A percentile compares a stretch with the other conserved stretches of the same genome.
Evolutionary conservation across 2,888 invertebrate genomes (phyloP).

Genomic region (Pocota personata): DNA sequence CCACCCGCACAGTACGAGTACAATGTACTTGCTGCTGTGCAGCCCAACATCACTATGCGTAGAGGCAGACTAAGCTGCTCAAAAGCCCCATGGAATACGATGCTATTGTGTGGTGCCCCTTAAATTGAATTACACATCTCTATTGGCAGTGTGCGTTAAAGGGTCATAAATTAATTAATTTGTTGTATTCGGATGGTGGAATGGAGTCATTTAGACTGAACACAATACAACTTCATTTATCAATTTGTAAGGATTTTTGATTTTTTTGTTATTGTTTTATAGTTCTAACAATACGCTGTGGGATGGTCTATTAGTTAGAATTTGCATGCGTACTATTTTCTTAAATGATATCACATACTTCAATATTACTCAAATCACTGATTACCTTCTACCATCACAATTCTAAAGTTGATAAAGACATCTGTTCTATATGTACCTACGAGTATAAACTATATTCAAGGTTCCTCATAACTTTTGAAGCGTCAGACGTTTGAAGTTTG

Average conservation of each 20-base stretch:
- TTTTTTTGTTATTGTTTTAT: not conserved
- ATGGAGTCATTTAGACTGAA: not conserved
- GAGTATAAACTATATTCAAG: too few relatives aligned
- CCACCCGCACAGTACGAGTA: not conserved
- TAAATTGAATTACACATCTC: conserved; percentile 40
- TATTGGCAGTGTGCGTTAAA: conserved; percentile 25
- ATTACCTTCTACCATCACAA: too few relatives aligned
- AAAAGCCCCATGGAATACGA: not conserved
- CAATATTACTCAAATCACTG: too few relatives aligned
- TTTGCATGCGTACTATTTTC: not conserved
- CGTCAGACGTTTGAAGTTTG: too few relatives aligned
- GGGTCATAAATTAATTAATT: conserved; percentile 54
- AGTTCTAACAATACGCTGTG: not conserved
- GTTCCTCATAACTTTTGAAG: too few relatives aligned
- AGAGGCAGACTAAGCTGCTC: not conserved
- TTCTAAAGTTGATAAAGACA: too few relatives aligned
- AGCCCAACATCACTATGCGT: not conserved
- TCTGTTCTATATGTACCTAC: too few relatives aligned
- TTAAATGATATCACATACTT: not conserved
- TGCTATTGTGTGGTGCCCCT: not conserved
- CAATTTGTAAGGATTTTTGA: not conserved
- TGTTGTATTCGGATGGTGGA: not conserved
- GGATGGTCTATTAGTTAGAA: not conserved
- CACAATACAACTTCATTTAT: not conserved
- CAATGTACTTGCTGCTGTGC: not conserved